Evolutionary conservation across 1,140 invertebrate species (phyloP), one percentile per base, ranked within the genome.

Genomic region (Maconellicoccus hirsutus): DNA sequence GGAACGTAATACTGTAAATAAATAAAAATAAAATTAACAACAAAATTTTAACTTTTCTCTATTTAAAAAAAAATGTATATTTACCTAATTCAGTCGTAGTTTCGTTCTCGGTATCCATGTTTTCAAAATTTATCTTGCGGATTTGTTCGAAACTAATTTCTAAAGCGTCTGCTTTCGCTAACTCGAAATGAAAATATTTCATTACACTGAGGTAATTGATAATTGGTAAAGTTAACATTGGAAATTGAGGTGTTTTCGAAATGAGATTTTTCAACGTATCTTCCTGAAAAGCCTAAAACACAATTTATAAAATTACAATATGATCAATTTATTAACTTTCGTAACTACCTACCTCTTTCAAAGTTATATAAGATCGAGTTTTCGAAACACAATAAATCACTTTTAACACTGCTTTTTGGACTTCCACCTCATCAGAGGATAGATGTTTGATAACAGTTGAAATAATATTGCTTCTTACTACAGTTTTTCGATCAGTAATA

Each of bases 1-100:
- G 10, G 61, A 22, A 66, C 61, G 61, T 6, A 66, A 25, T 16
- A 66, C 61, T 66, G 61, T 33, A 52, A 52, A 52, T 52, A 52
- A 8, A 19, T 3, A 25, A 66, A 66, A 26, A 66, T 25, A 66
- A 66, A 22, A 59, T 59, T 19, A 59, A 7, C 4, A 22, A 59
- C 21, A 19, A 59, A 22, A 19, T 4, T 59, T 59, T 3, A 59
- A 59, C 3, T 59, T 4, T 19, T 59, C 8, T 8, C n/a, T 8
- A 42, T n/a, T n/a, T 59, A 59, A 19, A 59, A 59, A 59, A 7
- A 59, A 3, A 33, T 33, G 29, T 33, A 6, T 23, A 8, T 23
- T 26, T 66, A 66, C 61, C 22, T 6, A 66, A 4, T 14, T 66
- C 25, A 8, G 25, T 4, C 3, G 3, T 19, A 23, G 25, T 26